Evolutionary conservation across 2,888 invertebrate species (phyloP).

Genomic region (Odontocolon sp.): DNA sequence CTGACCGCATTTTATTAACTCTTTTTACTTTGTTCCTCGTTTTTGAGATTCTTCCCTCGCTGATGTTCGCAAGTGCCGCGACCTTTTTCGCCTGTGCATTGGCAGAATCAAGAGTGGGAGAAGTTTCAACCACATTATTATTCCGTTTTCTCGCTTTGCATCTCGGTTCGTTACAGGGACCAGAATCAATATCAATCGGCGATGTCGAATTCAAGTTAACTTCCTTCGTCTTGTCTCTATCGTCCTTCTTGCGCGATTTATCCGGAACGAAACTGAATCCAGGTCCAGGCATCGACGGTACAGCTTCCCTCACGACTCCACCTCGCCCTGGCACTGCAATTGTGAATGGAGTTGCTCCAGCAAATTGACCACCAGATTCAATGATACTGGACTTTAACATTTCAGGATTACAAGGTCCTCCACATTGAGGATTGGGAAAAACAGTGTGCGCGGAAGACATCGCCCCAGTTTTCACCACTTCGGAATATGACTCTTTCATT

Average conservation of each 20-base stretch:
- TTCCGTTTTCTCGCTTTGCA: conserved; percentile 66
- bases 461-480: background rate
- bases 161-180: conserved; percentile 69
- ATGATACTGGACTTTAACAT: conserved; percentile 11
- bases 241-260: conserved; percentile 58
- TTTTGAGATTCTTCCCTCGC: conserved; percentile 3
- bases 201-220: conserved; percentile 5
- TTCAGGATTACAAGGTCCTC: conserved; percentile 64
- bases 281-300: conserved; percentile 62
- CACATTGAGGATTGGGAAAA: conserved; percentile 56
- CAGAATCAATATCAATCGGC: conserved; percentile 58
- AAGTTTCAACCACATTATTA: conserved; percentile 12
- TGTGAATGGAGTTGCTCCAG: conserved; percentile 40
- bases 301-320: conserved; percentile 69
- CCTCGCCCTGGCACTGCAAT: conserved; percentile 63
- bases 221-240: conserved; percentile 61
- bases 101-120: background rate
- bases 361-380: conserved; percentile 3
- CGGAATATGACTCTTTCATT: conserved; percentile 22
- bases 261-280: conserved; percentile 28
- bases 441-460: background rate
- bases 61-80: background rate
- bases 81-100: conserved; percentile 40
- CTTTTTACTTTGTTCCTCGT: conserved; percentile 4
- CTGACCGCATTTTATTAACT: conserved; percentile 11